These are phyloP conservation scores for Pocillopora verrucosa DNA, from an alignment of 64 coral and sea anemone genomes.

Conservation along the genomic window DNA sequence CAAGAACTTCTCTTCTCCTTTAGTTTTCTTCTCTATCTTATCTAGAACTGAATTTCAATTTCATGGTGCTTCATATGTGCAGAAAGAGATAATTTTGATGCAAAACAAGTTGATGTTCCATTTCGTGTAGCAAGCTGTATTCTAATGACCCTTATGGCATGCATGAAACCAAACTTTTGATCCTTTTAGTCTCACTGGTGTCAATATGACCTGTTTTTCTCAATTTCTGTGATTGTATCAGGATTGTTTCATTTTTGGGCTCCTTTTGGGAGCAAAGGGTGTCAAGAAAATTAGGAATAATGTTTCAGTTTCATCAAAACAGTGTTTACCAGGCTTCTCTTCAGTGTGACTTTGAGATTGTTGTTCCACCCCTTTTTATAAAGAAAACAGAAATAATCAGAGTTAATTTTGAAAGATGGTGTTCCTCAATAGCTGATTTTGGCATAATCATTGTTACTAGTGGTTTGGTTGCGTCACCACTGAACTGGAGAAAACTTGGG, in stretches of 20 bases:
- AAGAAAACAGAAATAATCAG: not conserved
- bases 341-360: not conserved
- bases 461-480: too few species aligned
- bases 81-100: conserved; percentile 16
- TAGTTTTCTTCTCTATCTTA: not conserved
- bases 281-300: not conserved
- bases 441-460: too few species aligned
- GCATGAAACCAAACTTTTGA: not conserved
- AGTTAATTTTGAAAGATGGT: too few species aligned
- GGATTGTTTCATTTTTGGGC: too few species aligned
- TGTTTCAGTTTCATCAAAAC: not conserved
- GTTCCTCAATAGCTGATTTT: too few species aligned
- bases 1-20: conserved; percentile 4
- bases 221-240: not conserved
- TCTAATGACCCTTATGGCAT: not conserved
- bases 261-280: too few species aligned
- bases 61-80: not conserved
- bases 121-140: not conserved
- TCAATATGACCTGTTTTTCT: not conserved
- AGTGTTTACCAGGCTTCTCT: conserved; percentile 37
- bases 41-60: conserved; percentile 1
- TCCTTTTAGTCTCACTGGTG: not conserved
- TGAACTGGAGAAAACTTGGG: too few species aligned
- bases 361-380: not conserved
- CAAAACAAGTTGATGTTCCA: not conserved